A percentile compares a stretch with the other conserved stretches of the same genome.
Evolutionary conservation across 2,888 invertebrate species (phyloP).

Genomic region (Drosophila kuntzei): DNA sequence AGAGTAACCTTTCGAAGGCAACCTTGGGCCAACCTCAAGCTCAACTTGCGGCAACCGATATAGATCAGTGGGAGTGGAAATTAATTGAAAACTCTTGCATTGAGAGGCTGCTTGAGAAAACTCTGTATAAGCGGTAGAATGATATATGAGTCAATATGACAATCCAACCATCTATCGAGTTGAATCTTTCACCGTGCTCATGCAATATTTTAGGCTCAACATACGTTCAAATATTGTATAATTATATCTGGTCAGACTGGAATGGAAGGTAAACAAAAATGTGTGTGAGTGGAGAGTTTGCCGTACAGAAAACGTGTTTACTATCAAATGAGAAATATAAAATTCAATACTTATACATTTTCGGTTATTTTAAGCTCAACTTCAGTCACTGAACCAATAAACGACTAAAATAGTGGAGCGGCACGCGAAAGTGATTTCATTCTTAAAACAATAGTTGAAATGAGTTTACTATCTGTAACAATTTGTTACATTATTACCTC

Average conservation of each 20-base stretch:
- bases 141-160: slow-evolving; percentile 3
- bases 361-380: background rate
- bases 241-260: slow-evolving; percentile 49
- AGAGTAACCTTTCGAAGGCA: slow-evolving; percentile 67
- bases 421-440: slow-evolving; percentile 2
- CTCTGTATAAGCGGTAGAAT: slow-evolving; percentile 5
- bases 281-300: slow-evolving; percentile 4
- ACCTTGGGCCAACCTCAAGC: slow-evolving; percentile 52
- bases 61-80: slow-evolving; percentile 72
- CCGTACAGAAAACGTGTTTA: slow-evolving; percentile 49
- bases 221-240: slow-evolving; percentile 4
- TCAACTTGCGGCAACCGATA: slow-evolving; percentile 56
- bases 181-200: slow-evolving; percentile 4
- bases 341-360: slow-evolving; percentile 19
- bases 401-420: background rate
- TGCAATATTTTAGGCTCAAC: slow-evolving; percentile 10
- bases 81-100: slow-evolving; percentile 66
- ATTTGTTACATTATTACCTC: slow-evolving; percentile 5
- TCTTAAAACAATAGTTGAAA: slow-evolving; percentile 7
- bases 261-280: slow-evolving; percentile 30
- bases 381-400: slow-evolving; percentile 32
- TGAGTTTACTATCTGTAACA: slow-evolving; percentile 11
- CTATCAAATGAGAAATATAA: slow-evolving; percentile 6
- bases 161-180: background rate
- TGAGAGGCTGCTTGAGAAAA: slow-evolving; percentile 7